phyloP scores from a whole-genome alignment of 2,113 vertebrate genomes.

The Salvator merianae region DNA sequence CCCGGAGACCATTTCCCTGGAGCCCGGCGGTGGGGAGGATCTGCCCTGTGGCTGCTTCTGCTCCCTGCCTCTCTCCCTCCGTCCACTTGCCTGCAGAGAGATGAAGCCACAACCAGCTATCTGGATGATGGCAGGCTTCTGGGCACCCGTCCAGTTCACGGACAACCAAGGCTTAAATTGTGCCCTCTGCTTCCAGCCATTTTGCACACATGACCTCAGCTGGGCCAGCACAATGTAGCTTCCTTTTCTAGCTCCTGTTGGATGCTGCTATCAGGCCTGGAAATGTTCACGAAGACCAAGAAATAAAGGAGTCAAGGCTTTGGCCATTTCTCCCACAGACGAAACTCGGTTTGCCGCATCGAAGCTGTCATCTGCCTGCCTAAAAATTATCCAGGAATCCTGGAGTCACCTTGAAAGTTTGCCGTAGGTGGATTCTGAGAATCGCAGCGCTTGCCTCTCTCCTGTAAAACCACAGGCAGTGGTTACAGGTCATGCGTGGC shows the following conservation, averaged over 20 bases:
- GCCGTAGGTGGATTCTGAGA: no score
- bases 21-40: no score
- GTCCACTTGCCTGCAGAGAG: background rate
- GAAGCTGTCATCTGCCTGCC: background rate
- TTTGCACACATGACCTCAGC: background rate
- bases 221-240: no score
- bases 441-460: no score
- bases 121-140: background rate
- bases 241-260: background rate
- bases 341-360: background rate
- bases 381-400: background rate
- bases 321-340: accelerated
- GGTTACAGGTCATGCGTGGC: no score
- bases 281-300: background rate
- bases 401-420: no score
- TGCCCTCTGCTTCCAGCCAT: background rate
- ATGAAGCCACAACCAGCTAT: constrained; percentile 17
- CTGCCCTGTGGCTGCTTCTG: constrained; percentile 47
- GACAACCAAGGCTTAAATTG: background rate
- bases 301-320: accelerated
- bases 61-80: constrained; percentile 42
- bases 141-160: background rate
- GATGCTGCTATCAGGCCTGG: background rate
- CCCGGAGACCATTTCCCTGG: constrained; percentile 19
- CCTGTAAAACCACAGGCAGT: no score